Evolutionary conservation across 1,140 invertebrate genomes (phyloP), one percentile per base, ranked within the genome.

Genomic region (Penaeus vannamei): DNA sequence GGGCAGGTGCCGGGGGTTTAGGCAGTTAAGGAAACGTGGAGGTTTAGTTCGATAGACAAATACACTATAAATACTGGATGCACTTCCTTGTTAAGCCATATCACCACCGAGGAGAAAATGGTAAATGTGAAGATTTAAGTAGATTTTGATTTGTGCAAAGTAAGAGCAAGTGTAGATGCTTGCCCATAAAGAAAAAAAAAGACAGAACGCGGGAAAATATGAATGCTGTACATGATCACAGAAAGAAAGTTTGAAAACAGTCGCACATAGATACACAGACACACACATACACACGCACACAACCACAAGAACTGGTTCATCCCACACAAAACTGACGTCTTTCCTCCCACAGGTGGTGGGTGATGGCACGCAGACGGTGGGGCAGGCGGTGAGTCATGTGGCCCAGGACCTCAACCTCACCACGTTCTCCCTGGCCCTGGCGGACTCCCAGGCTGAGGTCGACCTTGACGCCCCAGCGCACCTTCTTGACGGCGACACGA

Each of bases 401-500:
- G 87, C 83, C 59, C 82, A 77, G 59, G 81, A 84, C 2, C 72
- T 79, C 23, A 22, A 61, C n/a, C 14, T 84, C 22, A 23, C 69
- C 36, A 79, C 82, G 46, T 89, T 84, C 72, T 60, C 82, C 29
- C 72, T 89, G 76, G 87, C 87, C 23, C 61, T 89, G 36, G 87
- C 87, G 10, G 87, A 89, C 87, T 89, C 87, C 72, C 87, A 84
- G 7, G 87, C 87, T 14, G 87, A 89, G 61, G 87, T 89, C 61
- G 87, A 89, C 82, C 87, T 89, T 77, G 87, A 89, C 26, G 87
- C 87, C 59, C 82, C 87, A n/a, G 87, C 87, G 0, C n/a, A 80
- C 36, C 82, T 89, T 8, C 87, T 89, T 20, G 87, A 89, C 26
- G 87, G 87, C 26, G 87, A 89, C 61, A 89, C 80, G 17, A 53